Base-by-base conservation (phyloP, 23 tunicate species). In the Halocynthia aurantium region DNA sequence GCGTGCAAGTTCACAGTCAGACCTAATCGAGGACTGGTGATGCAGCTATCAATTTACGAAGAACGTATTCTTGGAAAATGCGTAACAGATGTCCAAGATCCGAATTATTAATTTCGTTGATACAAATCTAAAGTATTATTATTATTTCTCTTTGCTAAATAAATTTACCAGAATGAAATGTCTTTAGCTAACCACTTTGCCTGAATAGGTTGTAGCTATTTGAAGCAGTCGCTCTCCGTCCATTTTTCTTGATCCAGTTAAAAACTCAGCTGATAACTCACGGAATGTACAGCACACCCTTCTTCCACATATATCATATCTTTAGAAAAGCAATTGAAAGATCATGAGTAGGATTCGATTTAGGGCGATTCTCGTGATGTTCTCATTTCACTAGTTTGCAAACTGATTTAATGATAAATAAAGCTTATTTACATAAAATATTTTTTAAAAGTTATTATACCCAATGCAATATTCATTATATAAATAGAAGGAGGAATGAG, bases 251-350 rank as follows among this genome's bases (percentile, higher is more conserved):
- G 69, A 31, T 51, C 89, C 96, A 75, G 51, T 50, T 1, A 71
- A 7, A 73, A 94, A 94, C 17, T 83, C 73, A 50, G 62, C 7
- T 6, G 99, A 94, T 13, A 94, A 70, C 73, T 94, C 95, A 61
- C 99, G 66, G 31, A 94, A 84, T 6, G 99, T 94, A 53, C 85
- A 88, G 61, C 99, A 94, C 15, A 88, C 8, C 52, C 99, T 67
- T 71, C 86, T 85, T 62, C 64, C 61, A 55, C 70, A 77, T 22
- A 94, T 94, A 70, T 94, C 95, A 70, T 85, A 19, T 62, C 94
- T 80, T 50, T 50, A 76, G 76, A 69, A 68, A 17, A 10, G n/a
- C 17, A 17, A 22, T n/a, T 68, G 20, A 22, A 18, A 12, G 15
- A 5, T 5, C 20, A 12, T 31, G 44, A 31, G 44, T 31, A 31